phyloP scores from a whole-genome alignment of 2,888 invertebrate species.

The Tachystola acroxantha region DNA sequence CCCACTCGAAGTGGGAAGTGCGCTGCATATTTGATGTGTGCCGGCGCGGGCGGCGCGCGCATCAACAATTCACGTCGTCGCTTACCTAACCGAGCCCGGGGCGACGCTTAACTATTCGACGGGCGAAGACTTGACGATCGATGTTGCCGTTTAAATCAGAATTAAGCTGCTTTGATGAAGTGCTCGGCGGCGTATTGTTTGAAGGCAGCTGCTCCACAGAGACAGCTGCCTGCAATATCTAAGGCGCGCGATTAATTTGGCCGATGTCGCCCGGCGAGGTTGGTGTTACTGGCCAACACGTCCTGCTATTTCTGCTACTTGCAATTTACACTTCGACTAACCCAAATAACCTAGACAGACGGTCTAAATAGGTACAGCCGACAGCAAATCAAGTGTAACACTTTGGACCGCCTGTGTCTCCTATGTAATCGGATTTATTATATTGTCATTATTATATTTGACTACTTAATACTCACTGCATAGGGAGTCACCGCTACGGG shows the following conservation, averaged over 20 bases:
- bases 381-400: too few relatives aligned
- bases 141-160: slow-evolving; percentile 44
- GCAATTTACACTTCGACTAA: too few relatives aligned
- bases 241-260: slow-evolving; percentile 25
- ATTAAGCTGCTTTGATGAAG: slow-evolving; percentile 29
- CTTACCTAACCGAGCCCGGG: slow-evolving; percentile 50
- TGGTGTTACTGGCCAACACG: too few relatives aligned
- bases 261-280: slow-evolving; percentile 10
- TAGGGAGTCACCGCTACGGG: too few relatives aligned
- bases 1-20: slow-evolving; percentile 37
- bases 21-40: slow-evolving; percentile 65
- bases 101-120: slow-evolving; percentile 39
- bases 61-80: slow-evolving; percentile 51
- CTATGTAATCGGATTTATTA: too few relatives aligned
- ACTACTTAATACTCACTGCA: too few relatives aligned
- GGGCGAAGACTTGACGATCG: slow-evolving; percentile 35
- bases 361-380: too few relatives aligned
- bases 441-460: too few relatives aligned
- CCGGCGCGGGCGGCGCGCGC: slow-evolving; percentile 39
- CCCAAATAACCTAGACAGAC: too few relatives aligned
- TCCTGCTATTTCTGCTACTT: too few relatives aligned
- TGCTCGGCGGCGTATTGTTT: slow-evolving; percentile 18
- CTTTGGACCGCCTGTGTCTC: too few relatives aligned
- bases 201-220: slow-evolving; percentile 26
- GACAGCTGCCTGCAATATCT: slow-evolving; percentile 24